Evolutionary conservation across 2,888 invertebrate species (phyloP).

Genomic region (Drosophila mettleri): DNA sequence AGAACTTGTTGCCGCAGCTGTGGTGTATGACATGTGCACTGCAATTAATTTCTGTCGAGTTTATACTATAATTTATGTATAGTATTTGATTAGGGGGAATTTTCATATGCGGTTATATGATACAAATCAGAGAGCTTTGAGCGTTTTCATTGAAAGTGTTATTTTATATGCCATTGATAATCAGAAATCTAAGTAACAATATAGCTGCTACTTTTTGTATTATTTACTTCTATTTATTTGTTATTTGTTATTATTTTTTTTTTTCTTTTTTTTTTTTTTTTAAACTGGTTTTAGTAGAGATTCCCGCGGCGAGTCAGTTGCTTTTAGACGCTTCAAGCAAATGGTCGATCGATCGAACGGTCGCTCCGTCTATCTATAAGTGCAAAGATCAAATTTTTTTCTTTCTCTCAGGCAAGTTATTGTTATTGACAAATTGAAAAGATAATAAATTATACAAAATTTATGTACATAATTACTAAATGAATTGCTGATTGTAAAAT

Average conservation of each 20-base stretch:
- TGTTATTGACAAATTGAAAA: background rate
- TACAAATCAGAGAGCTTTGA: background rate
- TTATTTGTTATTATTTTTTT: background rate
- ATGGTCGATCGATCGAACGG: too few species aligned
- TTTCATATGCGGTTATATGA: constrained; percentile 11
- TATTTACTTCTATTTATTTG: too few species aligned
- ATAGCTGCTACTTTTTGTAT: too few species aligned
- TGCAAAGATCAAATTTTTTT: background rate
- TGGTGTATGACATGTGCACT: background rate
- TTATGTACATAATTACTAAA: background rate
- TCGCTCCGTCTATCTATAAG: constrained; percentile 25
- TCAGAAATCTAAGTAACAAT: constrained; percentile 10
- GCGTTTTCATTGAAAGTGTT: constrained; percentile 8
- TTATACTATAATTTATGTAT: constrained; percentile 36
- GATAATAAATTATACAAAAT: background rate
- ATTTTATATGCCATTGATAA: constrained; percentile 40
- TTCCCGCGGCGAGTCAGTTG: constrained; percentile 39
- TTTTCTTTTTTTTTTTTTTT: background rate
- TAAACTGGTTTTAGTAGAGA: background rate
- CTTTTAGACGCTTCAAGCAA: constrained; percentile 17
- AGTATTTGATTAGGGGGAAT: constrained; percentile 23
- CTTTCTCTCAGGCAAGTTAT: constrained; percentile 5
- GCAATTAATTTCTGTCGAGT: constrained; percentile 15
- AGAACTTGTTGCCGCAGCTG: background rate
- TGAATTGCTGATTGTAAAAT: constrained; percentile 13